Base-by-base conservation (phyloP, 2,113 vertebrate species). In the Aspidoscelis tigris region DNA sequence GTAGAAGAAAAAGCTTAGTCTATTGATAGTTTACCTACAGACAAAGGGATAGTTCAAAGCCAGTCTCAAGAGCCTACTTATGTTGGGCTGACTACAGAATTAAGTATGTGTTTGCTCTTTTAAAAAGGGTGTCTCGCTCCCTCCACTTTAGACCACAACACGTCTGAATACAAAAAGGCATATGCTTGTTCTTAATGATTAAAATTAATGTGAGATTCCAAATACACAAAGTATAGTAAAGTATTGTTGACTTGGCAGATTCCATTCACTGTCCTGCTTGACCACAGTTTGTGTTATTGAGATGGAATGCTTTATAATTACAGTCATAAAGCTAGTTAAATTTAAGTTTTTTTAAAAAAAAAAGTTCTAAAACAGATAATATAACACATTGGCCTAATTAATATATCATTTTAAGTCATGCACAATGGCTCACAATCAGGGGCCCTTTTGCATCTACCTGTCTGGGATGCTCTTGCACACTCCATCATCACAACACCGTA, bases 201-300 rank as follows among this genome's bases (percentile, higher is more conserved):
- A 86, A 58, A 90, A 88, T 88, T 58, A 33, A 78, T 81, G 80
- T 33, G 76, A 69, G 24, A 24, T 86, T 91, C 85, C 76, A 66
- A 66, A 65, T 3, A 53, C 8, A 68, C 18, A 74, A 11, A n/a
- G 7, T 65, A 41, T 10, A 65, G 20, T 18, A 4, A 71, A 84
- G 47, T 72, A 47, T 61, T 24, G 22, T n/a, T 70, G 66, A 71
- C 26, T n/a, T 70, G 66, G 61, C 43, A 61, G 69, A 18, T 18
- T 2, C 2, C 21, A 33, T 26, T 22, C 20, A 9, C 39, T 3
- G 22, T 66, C 9, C 4, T 70, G 39, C 16, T 39, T 22, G 47
- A 71, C 33, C 4, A 12, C 41, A 47, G 14, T 10, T 21, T 33
- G 6, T 44, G 55, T 71, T 18, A 26, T 24, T 44, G 55, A 78